A percentile compares a stretch with the other conserved stretches of the same genome.
Evolutionary conservation across 2,888 invertebrate species (phyloP).

Genomic region (Calephelis perditalis): DNA sequence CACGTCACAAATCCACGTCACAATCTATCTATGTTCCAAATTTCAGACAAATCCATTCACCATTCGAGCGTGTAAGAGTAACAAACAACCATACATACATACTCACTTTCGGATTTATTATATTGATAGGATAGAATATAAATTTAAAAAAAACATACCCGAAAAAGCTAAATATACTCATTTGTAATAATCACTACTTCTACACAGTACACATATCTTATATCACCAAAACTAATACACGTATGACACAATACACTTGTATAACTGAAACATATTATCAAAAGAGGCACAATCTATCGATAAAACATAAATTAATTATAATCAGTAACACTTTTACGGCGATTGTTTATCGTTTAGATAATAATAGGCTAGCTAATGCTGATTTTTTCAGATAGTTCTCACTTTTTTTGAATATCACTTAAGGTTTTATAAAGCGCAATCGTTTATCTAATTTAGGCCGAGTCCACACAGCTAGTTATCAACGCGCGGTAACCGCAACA

Average conservation of each 20-base stretch:
- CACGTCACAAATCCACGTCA: too few relatives aligned
- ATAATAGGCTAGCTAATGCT: background rate
- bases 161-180: constrained; percentile 8
- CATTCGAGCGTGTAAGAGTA: too few relatives aligned
- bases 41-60: too few relatives aligned
- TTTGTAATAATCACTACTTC: background rate
- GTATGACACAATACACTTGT: background rate
- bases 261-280: background rate
- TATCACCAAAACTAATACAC: constrained; percentile 2
- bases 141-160: constrained; percentile 1
- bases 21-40: too few relatives aligned
- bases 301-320: constrained; percentile 6
- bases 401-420: too few relatives aligned
- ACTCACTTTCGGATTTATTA: too few relatives aligned
- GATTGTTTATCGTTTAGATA: background rate
- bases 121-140: background rate
- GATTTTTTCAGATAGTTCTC: background rate
- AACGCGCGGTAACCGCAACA: too few relatives aligned
- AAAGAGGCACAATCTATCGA: constrained; percentile 1
- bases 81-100: too few relatives aligned
- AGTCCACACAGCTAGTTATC: too few relatives aligned
- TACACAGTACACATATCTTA: constrained; percentile 5
- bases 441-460: too few relatives aligned
- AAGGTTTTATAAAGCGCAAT: too few relatives aligned
- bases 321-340: constrained; percentile 2